Percentiles rank a stretch among this genome's conserved stretches.
These are phyloP conservation scores for Melipona bicolor DNA, from an alignment of 2,888 invertebrate species.

Conservation along the genomic window DNA sequence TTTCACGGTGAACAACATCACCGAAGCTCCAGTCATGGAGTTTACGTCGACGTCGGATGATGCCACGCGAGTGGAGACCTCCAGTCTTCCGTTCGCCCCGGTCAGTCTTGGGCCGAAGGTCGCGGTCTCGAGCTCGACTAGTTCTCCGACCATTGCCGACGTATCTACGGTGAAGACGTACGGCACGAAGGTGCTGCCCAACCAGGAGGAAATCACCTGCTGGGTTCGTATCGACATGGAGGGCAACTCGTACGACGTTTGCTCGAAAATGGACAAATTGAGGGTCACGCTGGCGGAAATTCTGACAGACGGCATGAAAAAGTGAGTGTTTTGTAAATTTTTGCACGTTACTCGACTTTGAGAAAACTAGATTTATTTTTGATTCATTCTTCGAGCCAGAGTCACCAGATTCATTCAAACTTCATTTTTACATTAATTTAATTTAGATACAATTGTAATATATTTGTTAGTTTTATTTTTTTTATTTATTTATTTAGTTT, in stretches of 20 bases:
- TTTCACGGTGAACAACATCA: constrained; percentile 28
- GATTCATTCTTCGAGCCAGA: too few relatives aligned
- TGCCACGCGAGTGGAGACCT: constrained; percentile 13
- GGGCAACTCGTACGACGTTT: constrained; percentile 75
- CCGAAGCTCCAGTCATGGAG: constrained; percentile 11
- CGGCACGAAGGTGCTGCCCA: constrained; percentile 21
- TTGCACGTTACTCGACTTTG: background rate
- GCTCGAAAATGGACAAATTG: constrained; percentile 71
- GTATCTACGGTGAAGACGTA: constrained; percentile 47
- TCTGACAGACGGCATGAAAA: constrained; percentile 57
- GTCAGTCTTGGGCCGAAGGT: constrained; percentile 15
- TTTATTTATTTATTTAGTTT: too few relatives aligned
- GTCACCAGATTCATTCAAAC: too few relatives aligned
- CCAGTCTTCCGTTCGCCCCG: background rate
- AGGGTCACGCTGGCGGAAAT: constrained; percentile 73
- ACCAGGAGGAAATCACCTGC: constrained; percentile 68
- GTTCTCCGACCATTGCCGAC: constrained; percentile 19
- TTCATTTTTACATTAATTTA: too few relatives aligned
- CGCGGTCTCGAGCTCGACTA: constrained; percentile 12
- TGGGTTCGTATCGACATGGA: constrained; percentile 78
- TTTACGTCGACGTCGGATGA: constrained; percentile 41
- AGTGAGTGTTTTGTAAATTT: constrained; percentile 64
- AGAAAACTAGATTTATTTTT: background rate
- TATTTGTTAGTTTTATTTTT: too few relatives aligned
- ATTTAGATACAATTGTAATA: too few relatives aligned